These are phyloP conservation scores for Laterallus jamaicensis DNA, from an alignment of 2,113 vertebrate species.

Conservation along the genomic window DNA sequence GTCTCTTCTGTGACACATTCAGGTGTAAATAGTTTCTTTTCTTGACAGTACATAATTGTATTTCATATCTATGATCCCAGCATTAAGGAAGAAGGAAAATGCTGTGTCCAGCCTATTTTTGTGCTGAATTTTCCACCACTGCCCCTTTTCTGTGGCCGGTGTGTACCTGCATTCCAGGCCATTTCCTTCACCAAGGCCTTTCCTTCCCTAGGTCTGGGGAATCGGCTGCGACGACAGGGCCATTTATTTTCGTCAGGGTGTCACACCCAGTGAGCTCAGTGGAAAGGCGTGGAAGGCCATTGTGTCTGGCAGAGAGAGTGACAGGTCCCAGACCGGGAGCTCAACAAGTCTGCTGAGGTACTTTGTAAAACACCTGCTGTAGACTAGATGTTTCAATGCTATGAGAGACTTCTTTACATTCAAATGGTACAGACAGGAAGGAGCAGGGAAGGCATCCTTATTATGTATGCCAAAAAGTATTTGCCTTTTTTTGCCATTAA, in stretches of 20 bases:
- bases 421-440: not conserved
- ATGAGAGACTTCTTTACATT: not conserved
- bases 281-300: conserved; percentile 94
- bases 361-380: not conserved
- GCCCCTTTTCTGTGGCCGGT: not conserved
- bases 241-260: conserved; percentile 90
- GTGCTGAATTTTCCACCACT: not conserved
- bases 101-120: not conserved
- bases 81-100: not conserved
- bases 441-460: not conserved
- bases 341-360: conserved; percentile 89
- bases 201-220: conserved; percentile 85
- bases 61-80: not conserved
- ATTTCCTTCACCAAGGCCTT: not conserved
- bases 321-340: conserved; percentile 88
- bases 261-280: conserved; percentile 91
- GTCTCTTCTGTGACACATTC: not conserved
- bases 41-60: not conserved
- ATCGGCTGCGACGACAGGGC: conserved; percentile 85
- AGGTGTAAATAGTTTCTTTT: not conserved
- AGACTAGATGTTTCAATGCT: not conserved
- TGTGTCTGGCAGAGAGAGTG: conserved; percentile 79
- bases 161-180: not conserved
- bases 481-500: not conserved
- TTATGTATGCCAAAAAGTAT: not conserved